These are phyloP conservation scores for Phaethon lepturus DNA, from an alignment of 2,113 vertebrate species.

Conservation along the genomic window DNA sequence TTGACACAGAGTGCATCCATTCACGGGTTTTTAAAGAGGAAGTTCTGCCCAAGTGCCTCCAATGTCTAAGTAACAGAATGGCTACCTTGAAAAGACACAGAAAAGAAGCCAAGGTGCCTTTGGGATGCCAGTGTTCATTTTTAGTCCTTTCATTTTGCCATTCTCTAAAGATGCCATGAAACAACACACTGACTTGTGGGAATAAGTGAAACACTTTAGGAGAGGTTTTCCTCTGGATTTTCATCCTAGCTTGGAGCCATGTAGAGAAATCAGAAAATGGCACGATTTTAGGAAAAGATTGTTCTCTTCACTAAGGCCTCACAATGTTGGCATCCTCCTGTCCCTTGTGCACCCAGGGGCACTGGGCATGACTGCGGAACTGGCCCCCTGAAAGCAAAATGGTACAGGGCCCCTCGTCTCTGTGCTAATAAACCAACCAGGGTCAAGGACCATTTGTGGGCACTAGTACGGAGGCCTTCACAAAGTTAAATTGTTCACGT, in stretches of 20 bases:
- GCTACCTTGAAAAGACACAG: conserved; percentile 17
- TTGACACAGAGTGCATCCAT: conserved; percentile 11
- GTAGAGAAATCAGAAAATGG: not conserved
- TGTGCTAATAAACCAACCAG: not conserved
- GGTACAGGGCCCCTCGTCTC: not conserved
- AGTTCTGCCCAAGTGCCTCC: not conserved
- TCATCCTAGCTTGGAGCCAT: not conserved
- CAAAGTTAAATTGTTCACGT: not conserved
- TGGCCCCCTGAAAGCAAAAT: not conserved
- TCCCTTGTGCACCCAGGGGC: not conserved
- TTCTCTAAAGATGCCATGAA: not conserved
- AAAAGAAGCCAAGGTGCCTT: not conserved
- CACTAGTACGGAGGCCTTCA: not conserved
- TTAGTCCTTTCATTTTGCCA: not conserved
- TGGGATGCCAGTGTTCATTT: not conserved
- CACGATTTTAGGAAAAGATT: not conserved
- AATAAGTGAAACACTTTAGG: not conserved
- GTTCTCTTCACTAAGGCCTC: not conserved
- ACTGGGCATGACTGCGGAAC: not conserved
- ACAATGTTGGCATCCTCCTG: not conserved
- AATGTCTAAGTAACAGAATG: not conserved
- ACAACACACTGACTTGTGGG: not conserved
- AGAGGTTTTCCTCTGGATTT: not conserved
- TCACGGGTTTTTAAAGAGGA: conserved; percentile 12
- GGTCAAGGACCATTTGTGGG: rapidly evolving